Evolutionary conservation across 2,888 invertebrate genomes (phyloP), one percentile per base, ranked within the genome.

Genomic region (Galerucella calmariensis): DNA sequence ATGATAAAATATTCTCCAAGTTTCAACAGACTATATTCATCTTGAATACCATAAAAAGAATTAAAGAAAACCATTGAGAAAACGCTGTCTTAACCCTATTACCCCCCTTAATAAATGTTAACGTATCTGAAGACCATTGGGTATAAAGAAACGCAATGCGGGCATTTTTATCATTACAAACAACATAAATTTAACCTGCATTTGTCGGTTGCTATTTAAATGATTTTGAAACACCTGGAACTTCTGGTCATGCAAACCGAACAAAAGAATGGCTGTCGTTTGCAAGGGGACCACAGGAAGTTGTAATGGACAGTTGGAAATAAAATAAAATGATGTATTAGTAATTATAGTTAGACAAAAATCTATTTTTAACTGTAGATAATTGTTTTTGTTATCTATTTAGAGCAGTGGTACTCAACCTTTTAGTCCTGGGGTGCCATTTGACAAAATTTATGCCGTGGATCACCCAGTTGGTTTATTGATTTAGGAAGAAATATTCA

Each of bases 171-270:
- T 9, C 9, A 16, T 56, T 56, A 56, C 56, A 56, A 56, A 56
- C 56, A 56, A 56, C 56, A 56, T 56, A 16, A 56, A 56, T 56
- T 56, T 2, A 56, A 16, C 16, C 20, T 20, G 56, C 16, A 10
- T 56, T 16, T 20, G 10, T 56, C 16, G 20, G 56, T 16, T 56
- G 56, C 20, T 20, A 56, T 56, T 56, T 56, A 56, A 56, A 56
- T 56, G 56, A 56, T 56, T 51, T 16, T 16, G 20, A 56, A 56
- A 56, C 56, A 56, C 56, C 56, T 56, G 56, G 56, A 56, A 16
- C 16, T 56, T 35, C 56, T 56, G 20, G 56, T 56, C 56, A 56
- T 56, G 56, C 56, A 56, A 56, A 56, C 56, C 56, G 56, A 20
- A 56, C 56, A 56, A 56, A 53, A 56, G 56, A 56, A 9, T 16